Conservation (phyloP, 2,888 invertebrate species). For the Brachynemurus nebulosus region DNA sequence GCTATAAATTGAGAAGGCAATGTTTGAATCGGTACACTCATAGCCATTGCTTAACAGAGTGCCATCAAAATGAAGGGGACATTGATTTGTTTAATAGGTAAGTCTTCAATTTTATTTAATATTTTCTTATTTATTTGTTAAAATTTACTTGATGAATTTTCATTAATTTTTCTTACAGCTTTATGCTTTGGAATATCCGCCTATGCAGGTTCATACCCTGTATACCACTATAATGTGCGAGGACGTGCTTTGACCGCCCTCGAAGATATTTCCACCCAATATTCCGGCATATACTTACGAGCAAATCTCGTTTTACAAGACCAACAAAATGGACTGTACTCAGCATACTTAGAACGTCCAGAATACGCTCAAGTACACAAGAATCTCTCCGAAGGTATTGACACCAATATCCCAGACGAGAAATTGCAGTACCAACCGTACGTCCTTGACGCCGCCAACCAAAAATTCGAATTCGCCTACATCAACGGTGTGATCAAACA, state of each 20-base stretch:
- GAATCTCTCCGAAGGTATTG: conserved; percentile 36
- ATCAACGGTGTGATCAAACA: conserved; percentile 46
- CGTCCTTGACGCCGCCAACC: conserved; percentile 36
- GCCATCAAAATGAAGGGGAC: conserved; percentile 29
- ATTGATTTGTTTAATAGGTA: conserved; percentile 27
- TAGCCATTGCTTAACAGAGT: not conserved
- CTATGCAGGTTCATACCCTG: conserved; percentile 40
- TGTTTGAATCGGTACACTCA: not conserved
- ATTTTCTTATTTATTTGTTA: not conserved
- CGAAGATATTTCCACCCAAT: conserved; percentile 39
- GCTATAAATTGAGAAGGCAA: not conserved
- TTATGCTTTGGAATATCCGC: conserved; percentile 26
- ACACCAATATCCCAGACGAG: conserved; percentile 32
- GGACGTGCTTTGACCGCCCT: conserved; percentile 42
- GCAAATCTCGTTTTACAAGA: conserved; percentile 39
- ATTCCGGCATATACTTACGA: conserved; percentile 38
- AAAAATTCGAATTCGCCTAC: conserved; percentile 45
- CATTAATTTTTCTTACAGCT: conserved; percentile 24
- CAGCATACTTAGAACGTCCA: conserved; percentile 33
- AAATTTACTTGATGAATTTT: not conserved
- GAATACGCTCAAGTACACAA: conserved; percentile 38
- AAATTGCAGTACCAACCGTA: conserved; percentile 39
- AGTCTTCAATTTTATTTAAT: conserved; percentile 19
- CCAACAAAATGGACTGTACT: conserved; percentile 31
- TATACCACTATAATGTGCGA: conserved; percentile 43